Evolutionary conservation across 1,140 invertebrate species (phyloP).

Genomic region (Trypoxylus dichotomus): DNA sequence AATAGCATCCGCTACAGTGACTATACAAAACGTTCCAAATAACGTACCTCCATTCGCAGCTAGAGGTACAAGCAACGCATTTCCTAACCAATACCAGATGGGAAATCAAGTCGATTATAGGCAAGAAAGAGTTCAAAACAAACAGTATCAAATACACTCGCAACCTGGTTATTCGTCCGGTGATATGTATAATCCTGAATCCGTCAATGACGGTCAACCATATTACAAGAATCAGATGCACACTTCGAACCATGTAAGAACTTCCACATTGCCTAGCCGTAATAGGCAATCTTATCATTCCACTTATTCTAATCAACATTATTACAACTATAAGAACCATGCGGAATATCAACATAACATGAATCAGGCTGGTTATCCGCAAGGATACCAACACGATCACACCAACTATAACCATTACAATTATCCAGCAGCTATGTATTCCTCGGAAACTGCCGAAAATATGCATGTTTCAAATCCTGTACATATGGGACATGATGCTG

Average conservation of each 20-base stretch:
- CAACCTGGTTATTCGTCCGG: conserved; percentile 51
- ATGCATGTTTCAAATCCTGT: conserved; percentile 42
- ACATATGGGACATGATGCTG: conserved; percentile 42
- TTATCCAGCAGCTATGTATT: conserved; percentile 45
- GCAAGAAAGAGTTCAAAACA: conserved; percentile 47
- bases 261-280: conserved; percentile 36
- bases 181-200: conserved; percentile 58
- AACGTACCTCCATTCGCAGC: conserved; percentile 60
- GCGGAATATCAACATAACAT: conserved; percentile 52
- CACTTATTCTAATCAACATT: conserved; percentile 52
- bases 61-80: conserved; percentile 52
- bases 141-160: conserved; percentile 53
- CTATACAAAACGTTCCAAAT: conserved; percentile 61
- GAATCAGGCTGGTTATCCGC: conserved; percentile 50
- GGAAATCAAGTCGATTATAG: conserved; percentile 46
- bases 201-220: conserved; percentile 47
- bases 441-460: conserved; percentile 41
- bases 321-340: conserved; percentile 52
- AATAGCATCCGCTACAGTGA: conserved; percentile 59
- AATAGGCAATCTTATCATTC: conserved; percentile 51
- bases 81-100: conserved; percentile 51
- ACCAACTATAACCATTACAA: conserved; percentile 48
- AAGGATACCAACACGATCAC: conserved; percentile 46
- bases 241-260: conserved; percentile 29
- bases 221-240: conserved; percentile 53